These are phyloP conservation scores for Oreochromis grahami DNA, from an alignment of 2,797 vertebrate genomes.

Conservation along the genomic window DNA sequence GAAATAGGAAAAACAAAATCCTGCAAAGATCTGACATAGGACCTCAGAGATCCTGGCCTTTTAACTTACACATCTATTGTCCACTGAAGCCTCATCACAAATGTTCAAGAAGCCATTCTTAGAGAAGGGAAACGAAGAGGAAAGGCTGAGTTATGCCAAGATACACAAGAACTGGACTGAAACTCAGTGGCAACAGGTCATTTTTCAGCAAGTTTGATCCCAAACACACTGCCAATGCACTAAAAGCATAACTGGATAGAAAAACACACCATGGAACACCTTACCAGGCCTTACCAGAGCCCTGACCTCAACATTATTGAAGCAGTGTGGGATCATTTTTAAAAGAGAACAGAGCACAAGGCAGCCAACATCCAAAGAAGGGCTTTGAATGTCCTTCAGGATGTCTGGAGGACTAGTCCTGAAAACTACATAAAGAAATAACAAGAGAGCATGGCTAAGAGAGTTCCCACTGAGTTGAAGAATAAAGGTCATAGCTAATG, in stretches of 20 bases:
- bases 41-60: not conserved
- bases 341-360: not conserved
- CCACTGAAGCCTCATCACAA: not conserved
- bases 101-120: not conserved
- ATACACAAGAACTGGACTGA: not conserved
- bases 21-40: not conserved
- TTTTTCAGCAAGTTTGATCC: not conserved
- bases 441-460: not conserved
- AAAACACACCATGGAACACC: not conserved
- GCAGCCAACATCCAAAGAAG: not conserved
- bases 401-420: not conserved
- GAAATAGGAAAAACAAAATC: rapidly evolving
- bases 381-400: not conserved
- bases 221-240: not conserved
- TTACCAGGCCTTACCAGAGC: not conserved
- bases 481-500: not conserved
- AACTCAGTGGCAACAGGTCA: not conserved
- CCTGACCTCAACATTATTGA: not conserved
- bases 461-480: not conserved
- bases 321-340: not conserved
- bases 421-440: not conserved
- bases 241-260: not conserved
- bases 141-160: not conserved
- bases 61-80: not conserved
- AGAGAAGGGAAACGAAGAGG: not conserved